A percentile compares a stretch with the other conserved stretches of the same genome.
These are phyloP conservation scores for Zoroaster sp. DNA, from an alignment of 53 echinoderm and acorn worm species.

Conservation along the genomic window DNA sequence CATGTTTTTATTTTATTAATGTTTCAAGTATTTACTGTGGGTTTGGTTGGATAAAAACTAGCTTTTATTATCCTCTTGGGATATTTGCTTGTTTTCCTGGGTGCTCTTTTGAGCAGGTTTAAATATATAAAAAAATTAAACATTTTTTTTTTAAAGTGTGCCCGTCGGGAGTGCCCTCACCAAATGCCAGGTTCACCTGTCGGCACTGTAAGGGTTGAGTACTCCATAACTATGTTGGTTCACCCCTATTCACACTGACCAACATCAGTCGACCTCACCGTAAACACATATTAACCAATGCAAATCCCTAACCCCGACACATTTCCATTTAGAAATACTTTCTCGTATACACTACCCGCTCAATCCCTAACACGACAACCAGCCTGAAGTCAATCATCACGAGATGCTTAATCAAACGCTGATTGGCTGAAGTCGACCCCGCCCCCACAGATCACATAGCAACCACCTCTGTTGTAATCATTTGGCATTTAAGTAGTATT, in stretches of 20 bases:
- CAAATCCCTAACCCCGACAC: neutral
- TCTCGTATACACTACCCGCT: neutral
- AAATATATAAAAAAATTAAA: no score
- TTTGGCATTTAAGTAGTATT: constrained; percentile 14
- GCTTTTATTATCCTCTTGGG: no score
- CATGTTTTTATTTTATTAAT: no score
- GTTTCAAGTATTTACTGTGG: no score
- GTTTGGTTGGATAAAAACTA: no score
- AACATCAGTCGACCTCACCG: neutral
- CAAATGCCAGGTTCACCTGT: no score
- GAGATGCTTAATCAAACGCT: neutral
- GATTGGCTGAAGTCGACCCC: neutral
- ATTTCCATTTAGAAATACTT: neutral
- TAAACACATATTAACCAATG: neutral
- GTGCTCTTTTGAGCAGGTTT: no score
- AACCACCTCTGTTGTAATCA: neutral
- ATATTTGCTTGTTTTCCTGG: no score
- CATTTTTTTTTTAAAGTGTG: no score
- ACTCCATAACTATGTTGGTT: no score
- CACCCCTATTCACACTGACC: constrained; percentile 11
- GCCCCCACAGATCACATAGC: constrained; percentile 2
- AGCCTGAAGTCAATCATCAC: neutral
- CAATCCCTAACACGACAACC: constrained; percentile 3
- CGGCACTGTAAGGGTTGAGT: no score
- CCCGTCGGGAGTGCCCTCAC: no score